A percentile compares a stretch with the other conserved stretches of the same genome.
phyloP scores from a whole-genome alignment of 2,888 invertebrate genomes.

The Dione juno region DNA sequence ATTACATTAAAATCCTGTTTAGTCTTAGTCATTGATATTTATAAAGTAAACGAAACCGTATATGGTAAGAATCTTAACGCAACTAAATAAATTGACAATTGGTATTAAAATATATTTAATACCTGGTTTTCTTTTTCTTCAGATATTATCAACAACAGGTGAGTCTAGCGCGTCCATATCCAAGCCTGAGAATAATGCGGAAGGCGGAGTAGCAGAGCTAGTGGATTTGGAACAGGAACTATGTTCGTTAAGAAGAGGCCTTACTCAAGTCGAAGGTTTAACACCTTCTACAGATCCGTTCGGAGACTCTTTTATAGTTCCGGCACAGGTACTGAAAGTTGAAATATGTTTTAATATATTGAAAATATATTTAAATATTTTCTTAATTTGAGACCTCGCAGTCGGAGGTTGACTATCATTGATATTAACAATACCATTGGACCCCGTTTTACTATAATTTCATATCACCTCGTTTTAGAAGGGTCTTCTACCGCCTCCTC shows the following conservation, averaged over 20 bases:
- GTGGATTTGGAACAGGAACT: constrained; percentile 94
- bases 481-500: constrained; percentile 76
- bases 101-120: no score
- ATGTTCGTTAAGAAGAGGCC: constrained; percentile 92
- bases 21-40: no score
- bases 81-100: no score
- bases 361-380: not conserved
- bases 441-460: no score
- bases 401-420: no score
- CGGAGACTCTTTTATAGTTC: constrained; percentile 73
- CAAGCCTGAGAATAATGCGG: constrained; percentile 63
- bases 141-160: constrained; percentile 61
- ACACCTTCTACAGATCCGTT: constrained; percentile 86
- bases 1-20: no score
- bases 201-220: constrained; percentile 91
- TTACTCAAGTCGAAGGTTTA: constrained; percentile 94
- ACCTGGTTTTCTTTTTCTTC: constrained; percentile 21
- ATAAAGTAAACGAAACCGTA: no score
- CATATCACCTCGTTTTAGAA: constrained; percentile 57
- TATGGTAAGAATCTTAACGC: no score
- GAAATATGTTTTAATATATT: not conserved
- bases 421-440: no score
- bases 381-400: not conserved
- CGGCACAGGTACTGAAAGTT: constrained; percentile 60
- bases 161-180: constrained; percentile 56